A percentile compares a stretch with the other conserved stretches of the same genome.
These are phyloP conservation scores for Ateles fusciceps DNA, from an alignment of 2,797 vertebrate genomes.

Conservation along the genomic window DNA sequence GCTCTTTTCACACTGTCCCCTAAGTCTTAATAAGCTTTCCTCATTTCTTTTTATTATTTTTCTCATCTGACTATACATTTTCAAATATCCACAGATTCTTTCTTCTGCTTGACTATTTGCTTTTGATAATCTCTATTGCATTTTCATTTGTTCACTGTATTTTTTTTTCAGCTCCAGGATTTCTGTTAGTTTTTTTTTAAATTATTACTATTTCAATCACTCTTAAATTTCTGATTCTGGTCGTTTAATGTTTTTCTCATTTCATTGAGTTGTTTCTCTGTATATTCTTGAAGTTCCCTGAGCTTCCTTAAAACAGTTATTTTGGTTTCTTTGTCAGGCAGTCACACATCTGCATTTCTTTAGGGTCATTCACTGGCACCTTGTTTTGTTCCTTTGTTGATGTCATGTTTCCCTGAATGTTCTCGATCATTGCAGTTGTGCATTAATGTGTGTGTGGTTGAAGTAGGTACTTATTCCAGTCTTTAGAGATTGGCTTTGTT, in stretches of 20 bases:
- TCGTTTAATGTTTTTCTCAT: background rate
- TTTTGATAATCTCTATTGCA: background rate
- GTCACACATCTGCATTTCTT: background rate
- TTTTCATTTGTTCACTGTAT: background rate
- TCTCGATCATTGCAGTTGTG: background rate
- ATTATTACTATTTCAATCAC: background rate
- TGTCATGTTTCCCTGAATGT: background rate
- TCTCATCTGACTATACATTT: background rate
- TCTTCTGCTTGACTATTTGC: background rate
- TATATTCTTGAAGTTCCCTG: background rate
- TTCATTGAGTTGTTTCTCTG: background rate
- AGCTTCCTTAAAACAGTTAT: background rate
- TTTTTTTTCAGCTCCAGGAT: background rate
- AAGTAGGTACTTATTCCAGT: background rate
- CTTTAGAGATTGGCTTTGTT: background rate
- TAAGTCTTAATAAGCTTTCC: background rate
- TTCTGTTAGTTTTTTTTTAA: background rate
- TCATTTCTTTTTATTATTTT: background rate
- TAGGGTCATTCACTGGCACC: background rate
- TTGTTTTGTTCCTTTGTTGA: background rate
- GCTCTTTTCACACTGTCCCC: background rate
- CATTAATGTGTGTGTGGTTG: background rate
- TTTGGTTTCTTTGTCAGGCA: background rate
- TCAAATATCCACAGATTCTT: background rate
- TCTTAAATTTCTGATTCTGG: background rate